phyloP scores from a whole-genome alignment of 2,113 vertebrate genomes.

The Lepus timidus region DNA sequence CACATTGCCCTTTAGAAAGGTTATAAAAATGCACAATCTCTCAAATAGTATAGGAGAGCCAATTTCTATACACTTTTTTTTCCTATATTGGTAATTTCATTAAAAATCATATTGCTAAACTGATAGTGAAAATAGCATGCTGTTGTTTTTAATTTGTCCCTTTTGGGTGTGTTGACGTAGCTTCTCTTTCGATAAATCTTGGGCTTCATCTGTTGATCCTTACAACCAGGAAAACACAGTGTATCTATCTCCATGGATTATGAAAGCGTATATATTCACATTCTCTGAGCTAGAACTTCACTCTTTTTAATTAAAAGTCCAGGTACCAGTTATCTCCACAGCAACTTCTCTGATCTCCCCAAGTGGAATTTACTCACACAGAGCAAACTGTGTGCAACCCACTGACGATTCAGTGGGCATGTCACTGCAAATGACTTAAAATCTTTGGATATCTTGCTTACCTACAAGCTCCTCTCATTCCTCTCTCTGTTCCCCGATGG shows the following conservation, averaged over 20 bases:
- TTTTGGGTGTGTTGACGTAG: conserved; percentile 56
- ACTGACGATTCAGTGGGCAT: conserved; percentile 25
- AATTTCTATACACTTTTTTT: conserved; percentile 49
- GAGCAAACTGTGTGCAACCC: conserved; percentile 42
- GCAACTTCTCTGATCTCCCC: conserved; percentile 45
- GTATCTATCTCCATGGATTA: conserved; percentile 32
- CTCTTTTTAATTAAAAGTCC: conserved; percentile 27
- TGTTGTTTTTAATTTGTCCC: conserved; percentile 59
- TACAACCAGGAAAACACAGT: not conserved
- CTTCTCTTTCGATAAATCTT: conserved; percentile 56
- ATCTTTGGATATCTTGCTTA: conserved; percentile 31
- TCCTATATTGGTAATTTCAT: conserved; percentile 67
- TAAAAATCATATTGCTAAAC: conserved; percentile 62
- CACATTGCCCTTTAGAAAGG: conserved; percentile 35
- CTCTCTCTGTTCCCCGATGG: not conserved
- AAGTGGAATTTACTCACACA: conserved; percentile 43
- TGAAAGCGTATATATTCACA: not conserved
- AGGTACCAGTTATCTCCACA: conserved; percentile 31
- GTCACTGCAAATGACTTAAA: conserved; percentile 4
- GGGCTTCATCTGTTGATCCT: conserved; percentile 51
- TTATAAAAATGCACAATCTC: conserved; percentile 35
- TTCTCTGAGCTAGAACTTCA: conserved; percentile 60
- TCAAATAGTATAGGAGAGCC: conserved; percentile 7
- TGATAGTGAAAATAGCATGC: conserved; percentile 65
- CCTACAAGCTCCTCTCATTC: not conserved